Base-by-base conservation (phyloP, 2,888 invertebrate genomes). In the Cosmia trapezina region DNA sequence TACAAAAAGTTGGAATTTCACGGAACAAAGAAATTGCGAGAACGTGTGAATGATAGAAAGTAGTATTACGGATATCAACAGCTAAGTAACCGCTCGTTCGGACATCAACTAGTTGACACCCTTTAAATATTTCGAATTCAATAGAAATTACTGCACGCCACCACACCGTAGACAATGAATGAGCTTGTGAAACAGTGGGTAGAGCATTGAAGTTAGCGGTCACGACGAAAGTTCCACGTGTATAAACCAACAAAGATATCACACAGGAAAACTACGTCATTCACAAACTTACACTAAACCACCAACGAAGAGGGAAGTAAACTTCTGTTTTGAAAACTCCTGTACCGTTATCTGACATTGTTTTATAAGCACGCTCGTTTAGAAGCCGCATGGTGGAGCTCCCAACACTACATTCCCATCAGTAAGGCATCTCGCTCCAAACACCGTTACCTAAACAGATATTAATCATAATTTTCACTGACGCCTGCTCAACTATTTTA, bases 381-480 rank as follows among this genome's bases (percentile, higher is more conserved):
- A 66, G 62, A 76, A 76, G 84, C 72, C 83, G 69, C 69, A 75
- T 73, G 70, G 63, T 45, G 37, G 33, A 71, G 78, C 80, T 79
- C 79, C 73, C 78, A 74, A 56, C 77, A 86, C 80, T 79, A 74
- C 85, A 88, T 91, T 93, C 90, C 89, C 92, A 92, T 90, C 91
- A 87, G 86, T 81, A 61, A 70, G 81, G 84, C 80, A 88, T 83
- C 82, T 81, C 80, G 86, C 78, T 80, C 81, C 83, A 61, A 78
- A 83, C 89, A 93, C 96, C 95, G 96, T 96, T 96, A 96, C 88
- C 93, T 93, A 94, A 94, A 94, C 93, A 93, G 95, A 95, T 96
- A 96, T 96, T 96, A 96, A 96, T 96, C 96, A 96, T 95, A 96
- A 96, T 96, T 96, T 95, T 94, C 94, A 95, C 94, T 95, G 94